phyloP scores from a whole-genome alignment of 2,888 invertebrate genomes.

The Napeogenes inachia region DNA sequence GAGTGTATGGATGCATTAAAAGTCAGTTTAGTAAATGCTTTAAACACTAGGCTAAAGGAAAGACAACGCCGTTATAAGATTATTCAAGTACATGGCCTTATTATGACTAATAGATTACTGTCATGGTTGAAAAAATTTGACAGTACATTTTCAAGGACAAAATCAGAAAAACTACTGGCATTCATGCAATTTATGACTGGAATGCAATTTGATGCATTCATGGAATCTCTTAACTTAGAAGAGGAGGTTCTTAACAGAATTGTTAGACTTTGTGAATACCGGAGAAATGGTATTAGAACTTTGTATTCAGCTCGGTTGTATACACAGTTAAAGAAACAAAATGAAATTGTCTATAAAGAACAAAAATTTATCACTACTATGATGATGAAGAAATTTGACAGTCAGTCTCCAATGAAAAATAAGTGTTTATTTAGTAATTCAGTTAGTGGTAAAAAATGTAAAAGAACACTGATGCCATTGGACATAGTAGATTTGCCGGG shows the following conservation, averaged over 20 bases:
- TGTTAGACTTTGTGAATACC: slow-evolving; percentile 79
- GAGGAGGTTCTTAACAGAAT: slow-evolving; percentile 81
- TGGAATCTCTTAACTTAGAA: slow-evolving; percentile 86
- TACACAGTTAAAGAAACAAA: slow-evolving; percentile 79
- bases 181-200: slow-evolving; percentile 87
- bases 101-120: slow-evolving; percentile 83
- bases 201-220: slow-evolving; percentile 84
- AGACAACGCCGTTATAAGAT: slow-evolving; percentile 84
- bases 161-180: slow-evolving; percentile 79
- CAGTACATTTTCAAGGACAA: slow-evolving; percentile 73
- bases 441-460: slow-evolving; percentile 44
- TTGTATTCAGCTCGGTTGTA: slow-evolving; percentile 81
- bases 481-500: slow-evolving; percentile 86
- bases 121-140: slow-evolving; percentile 85
- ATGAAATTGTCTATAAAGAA: slow-evolving; percentile 75
- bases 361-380: slow-evolving; percentile 52
- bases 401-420: slow-evolving; percentile 52
- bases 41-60: slow-evolving; percentile 86
- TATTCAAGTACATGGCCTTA: slow-evolving; percentile 87
- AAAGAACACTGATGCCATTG: slow-evolving; percentile 64
- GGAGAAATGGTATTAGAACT: slow-evolving; percentile 83
- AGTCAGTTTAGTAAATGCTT: slow-evolving; percentile 82
- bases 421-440: slow-evolving; percentile 23
- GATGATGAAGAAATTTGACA: slow-evolving; percentile 60
- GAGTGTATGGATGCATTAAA: slow-evolving; percentile 81